A percentile compares a stretch with the other conserved stretches of the same genome.
Conservation (phyloP, 2,797 vertebrate species). For the Eospalax fontanierii region DNA sequence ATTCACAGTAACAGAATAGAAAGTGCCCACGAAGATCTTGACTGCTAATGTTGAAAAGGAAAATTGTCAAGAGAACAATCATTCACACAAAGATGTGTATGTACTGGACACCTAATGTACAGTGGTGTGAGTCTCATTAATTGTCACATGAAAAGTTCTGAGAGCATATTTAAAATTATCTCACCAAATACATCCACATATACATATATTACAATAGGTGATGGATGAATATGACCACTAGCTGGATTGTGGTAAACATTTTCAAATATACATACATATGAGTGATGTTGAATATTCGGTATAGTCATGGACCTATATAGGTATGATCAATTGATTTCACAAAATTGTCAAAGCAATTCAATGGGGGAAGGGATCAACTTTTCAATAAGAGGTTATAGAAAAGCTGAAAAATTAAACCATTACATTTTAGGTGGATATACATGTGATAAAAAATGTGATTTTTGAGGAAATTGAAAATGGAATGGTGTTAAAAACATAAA, state of each 20-base stretch:
- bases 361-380: background rate
- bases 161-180: background rate
- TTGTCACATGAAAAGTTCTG: background rate
- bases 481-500: background rate
- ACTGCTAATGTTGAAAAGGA: no score
- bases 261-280: no score
- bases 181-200: no score
- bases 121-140: background rate
- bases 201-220: no score
- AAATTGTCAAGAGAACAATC: no score
- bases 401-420: background rate
- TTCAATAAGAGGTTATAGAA: background rate
- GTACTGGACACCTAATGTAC: background rate
- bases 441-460: background rate
- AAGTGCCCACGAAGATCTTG: no score
- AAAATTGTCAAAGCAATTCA: conserved; percentile 12
- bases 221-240: no score
- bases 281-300: no score
- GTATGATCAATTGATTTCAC: background rate
- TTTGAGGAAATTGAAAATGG: background rate
- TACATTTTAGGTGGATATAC: background rate
- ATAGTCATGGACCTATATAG: background rate
- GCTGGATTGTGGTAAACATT: no score
- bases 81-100: background rate
- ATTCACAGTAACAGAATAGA: background rate